Conservation (phyloP, 37 sponge, comb jelly and placozoan species). For the Spongilla lacustris region DNA sequence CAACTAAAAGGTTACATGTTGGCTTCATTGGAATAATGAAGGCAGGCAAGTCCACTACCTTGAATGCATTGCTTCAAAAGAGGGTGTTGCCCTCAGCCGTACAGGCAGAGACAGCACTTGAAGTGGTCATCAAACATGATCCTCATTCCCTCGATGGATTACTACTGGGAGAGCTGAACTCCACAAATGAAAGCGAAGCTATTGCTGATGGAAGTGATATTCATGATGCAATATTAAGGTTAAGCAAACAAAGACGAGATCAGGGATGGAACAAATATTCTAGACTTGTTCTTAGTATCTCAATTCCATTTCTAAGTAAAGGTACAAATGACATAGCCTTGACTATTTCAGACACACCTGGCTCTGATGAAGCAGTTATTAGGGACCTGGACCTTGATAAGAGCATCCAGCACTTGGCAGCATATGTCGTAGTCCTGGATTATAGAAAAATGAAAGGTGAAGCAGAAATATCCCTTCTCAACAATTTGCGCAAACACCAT, state of each 20-base stretch:
- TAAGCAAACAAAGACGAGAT: too few relatives aligned
- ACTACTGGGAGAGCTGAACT: too few relatives aligned
- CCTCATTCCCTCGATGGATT: too few relatives aligned
- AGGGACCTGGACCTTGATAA: not conserved
- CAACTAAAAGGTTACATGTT: too few relatives aligned
- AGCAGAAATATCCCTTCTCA: not conserved
- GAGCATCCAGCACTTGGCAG: not conserved
- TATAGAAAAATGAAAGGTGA: conserved; percentile 3
- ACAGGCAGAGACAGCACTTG: not conserved
- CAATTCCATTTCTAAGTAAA: too few relatives aligned
- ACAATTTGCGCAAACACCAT: not conserved
- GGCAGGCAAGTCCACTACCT: not conserved
- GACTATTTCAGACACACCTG: not conserved
- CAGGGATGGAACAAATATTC: too few relatives aligned
- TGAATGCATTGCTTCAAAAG: not conserved
- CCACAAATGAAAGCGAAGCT: too few relatives aligned
- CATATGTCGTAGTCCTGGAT: not conserved
- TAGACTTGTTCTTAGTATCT: too few relatives aligned
- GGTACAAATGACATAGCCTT: too few relatives aligned
- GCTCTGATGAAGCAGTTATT: not conserved
- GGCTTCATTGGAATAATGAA: not conserved
- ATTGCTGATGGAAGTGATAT: too few relatives aligned
- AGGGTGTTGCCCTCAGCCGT: not conserved
- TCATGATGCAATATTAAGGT: too few relatives aligned
- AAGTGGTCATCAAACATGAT: not conserved